phyloP scores from a whole-genome alignment of 2,797 vertebrate genomes.

The Chlorospingus semifuscus region DNA sequence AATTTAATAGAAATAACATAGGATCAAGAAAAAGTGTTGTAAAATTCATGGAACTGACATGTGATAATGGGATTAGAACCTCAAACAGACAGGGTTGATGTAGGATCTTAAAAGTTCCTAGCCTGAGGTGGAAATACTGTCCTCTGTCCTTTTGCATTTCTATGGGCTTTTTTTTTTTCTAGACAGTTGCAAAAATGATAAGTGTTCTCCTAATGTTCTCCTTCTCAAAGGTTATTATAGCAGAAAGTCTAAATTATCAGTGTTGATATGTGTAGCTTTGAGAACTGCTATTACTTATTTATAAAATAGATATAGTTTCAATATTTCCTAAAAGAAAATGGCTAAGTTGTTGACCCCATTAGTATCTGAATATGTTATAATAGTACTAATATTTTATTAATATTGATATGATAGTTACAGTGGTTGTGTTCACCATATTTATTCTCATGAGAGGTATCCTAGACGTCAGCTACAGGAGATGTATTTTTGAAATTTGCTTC shows the following conservation, averaged over 20 bases:
- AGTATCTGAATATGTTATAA: neutral
- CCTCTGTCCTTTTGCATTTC: neutral
- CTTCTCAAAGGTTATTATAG: neutral
- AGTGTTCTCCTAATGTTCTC: neutral
- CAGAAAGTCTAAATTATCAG: neutral
- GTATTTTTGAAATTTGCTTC: neutral
- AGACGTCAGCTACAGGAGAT: neutral
- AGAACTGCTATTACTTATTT: neutral
- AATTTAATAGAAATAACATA: neutral
- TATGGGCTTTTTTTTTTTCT: neutral
- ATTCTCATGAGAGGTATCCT: neutral
- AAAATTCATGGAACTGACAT: neutral
- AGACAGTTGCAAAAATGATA: neutral
- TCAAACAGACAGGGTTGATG: neutral
- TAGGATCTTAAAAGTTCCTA: neutral
- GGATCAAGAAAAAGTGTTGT: neutral
- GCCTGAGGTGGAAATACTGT: neutral
- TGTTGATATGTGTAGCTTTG: neutral
- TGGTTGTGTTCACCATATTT: neutral
- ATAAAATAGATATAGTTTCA: neutral
- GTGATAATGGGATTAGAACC: neutral
- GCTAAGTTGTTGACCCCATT: neutral
- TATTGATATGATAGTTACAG: neutral
- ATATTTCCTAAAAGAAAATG: neutral
- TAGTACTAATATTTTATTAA: neutral